Evolutionary conservation across 2,888 invertebrate genomes (phyloP).

Genomic region (Magallana nippona): DNA sequence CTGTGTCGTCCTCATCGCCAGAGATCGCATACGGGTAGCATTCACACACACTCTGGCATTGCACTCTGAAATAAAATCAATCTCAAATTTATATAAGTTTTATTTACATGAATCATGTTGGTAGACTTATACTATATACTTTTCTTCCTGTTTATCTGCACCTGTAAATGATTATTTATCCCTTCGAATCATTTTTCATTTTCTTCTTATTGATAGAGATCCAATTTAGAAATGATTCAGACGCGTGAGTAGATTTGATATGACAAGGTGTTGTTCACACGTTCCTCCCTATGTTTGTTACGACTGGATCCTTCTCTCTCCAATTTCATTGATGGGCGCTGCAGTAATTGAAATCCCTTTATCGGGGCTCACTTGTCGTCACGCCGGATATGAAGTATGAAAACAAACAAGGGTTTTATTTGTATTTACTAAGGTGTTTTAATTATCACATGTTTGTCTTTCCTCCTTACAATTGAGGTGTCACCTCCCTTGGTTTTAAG

Average conservation of each 20-base stretch:
- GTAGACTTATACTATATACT: no score
- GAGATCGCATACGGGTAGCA: not conserved
- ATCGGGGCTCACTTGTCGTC: not conserved
- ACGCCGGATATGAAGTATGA: not conserved
- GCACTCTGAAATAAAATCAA: not conserved
- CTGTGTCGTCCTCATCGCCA: not conserved
- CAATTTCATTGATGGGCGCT: not conserved
- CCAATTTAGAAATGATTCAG: not conserved
- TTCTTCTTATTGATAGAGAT: no score
- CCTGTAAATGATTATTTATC: no score
- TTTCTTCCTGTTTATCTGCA: no score
- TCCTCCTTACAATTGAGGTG: not conserved
- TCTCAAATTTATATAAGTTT: not conserved
- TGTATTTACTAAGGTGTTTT: constrained; percentile 26
- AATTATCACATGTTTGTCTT: constrained; percentile 5
- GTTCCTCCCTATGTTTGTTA: not conserved
- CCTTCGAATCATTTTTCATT: no score
- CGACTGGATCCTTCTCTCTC: not conserved
- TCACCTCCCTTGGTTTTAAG: not conserved
- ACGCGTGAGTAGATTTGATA: not conserved
- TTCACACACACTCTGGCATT: not conserved
- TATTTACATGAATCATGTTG: not conserved
- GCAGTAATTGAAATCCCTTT: constrained; percentile 1
- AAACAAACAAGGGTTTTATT: constrained; percentile 3
- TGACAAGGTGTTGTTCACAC: constrained; percentile 1